A percentile compares a stretch with the other conserved stretches of the same genome.
Evolutionary conservation across 2,888 invertebrate species (phyloP).

Genomic region (Ditula angustiorana): DNA sequence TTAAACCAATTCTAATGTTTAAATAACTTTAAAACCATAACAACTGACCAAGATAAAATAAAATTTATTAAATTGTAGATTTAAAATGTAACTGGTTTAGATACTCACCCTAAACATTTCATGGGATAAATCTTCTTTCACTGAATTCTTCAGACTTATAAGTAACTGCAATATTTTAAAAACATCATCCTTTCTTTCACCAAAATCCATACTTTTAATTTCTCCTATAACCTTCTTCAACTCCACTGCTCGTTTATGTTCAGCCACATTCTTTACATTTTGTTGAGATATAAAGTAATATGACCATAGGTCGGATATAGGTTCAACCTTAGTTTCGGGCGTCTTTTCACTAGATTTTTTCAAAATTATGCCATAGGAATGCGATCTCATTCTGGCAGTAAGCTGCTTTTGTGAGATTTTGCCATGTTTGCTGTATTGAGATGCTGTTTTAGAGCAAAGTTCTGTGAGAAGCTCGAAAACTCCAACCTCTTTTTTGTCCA

Average conservation of each 20-base stretch:
- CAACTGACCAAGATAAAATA: too few species aligned
- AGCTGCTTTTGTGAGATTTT: slow-evolving; percentile 64
- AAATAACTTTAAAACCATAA: too few species aligned
- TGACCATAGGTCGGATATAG: slow-evolving; percentile 68
- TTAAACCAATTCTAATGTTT: too few species aligned
- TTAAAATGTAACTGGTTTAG: neutral
- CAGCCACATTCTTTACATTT: slow-evolving; percentile 70
- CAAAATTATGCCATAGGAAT: slow-evolving; percentile 74
- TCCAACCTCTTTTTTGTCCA: slow-evolving; percentile 54
- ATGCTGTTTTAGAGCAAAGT: slow-evolving; percentile 69
- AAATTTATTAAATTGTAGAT: neutral
- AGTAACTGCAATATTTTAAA: slow-evolving; percentile 64
- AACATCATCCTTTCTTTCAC: slow-evolving; percentile 60
- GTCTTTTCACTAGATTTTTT: slow-evolving; percentile 64
- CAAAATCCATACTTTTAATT: slow-evolving; percentile 62
- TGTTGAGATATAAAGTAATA: slow-evolving; percentile 67
- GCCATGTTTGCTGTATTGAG: slow-evolving; percentile 61
- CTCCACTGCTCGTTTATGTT: slow-evolving; percentile 66
- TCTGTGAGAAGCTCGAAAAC: slow-evolving; percentile 73
- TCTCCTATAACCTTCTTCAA: slow-evolving; percentile 66
- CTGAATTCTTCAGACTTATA: slow-evolving; percentile 63
- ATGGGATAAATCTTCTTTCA: slow-evolving; percentile 62
- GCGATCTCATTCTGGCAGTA: slow-evolving; percentile 69
- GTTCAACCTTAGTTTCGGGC: slow-evolving; percentile 57
- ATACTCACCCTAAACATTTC: slow-evolving; percentile 69